Evolutionary conservation across 2,888 invertebrate species (phyloP).

Genomic region (Sturmia bella): DNA sequence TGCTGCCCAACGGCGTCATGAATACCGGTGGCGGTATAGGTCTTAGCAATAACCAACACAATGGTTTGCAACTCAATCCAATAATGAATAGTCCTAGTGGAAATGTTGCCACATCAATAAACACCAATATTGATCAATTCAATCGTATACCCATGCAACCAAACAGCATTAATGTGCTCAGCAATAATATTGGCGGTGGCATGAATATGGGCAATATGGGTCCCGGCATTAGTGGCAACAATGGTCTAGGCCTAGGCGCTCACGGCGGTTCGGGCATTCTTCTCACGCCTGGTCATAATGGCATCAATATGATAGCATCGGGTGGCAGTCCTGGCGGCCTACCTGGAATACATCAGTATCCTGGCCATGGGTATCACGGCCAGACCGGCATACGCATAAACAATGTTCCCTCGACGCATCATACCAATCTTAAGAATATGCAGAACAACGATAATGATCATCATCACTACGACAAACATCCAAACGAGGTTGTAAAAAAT

Average conservation of each 20-base stretch:
- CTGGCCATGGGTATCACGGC: conserved; percentile 73
- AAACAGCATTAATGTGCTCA: conserved; percentile 74
- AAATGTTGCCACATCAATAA: conserved; percentile 78
- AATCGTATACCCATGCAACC: conserved; percentile 81
- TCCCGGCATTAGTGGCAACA: conserved; percentile 59
- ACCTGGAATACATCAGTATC: conserved; percentile 66
- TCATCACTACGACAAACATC: conserved; percentile 92
- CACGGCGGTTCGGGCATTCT: conserved; percentile 74
- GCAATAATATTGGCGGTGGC: conserved; percentile 75
- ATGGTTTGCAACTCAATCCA: conserved; percentile 73
- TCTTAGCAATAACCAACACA: conserved; percentile 69
- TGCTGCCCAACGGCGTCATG: conserved; percentile 71
- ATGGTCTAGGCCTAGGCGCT: conserved; percentile 64
- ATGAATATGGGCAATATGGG: conserved; percentile 61
- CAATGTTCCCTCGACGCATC: conserved; percentile 80
- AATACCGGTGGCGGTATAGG: conserved; percentile 64
- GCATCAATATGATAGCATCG: conserved; percentile 77
- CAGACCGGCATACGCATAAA: conserved; percentile 81
- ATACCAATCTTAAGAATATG: conserved; percentile 77
- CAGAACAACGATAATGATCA: conserved; percentile 75
- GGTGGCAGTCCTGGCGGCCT: conserved; percentile 73
- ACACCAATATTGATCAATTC: conserved; percentile 81
- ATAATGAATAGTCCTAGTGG: conserved; percentile 72
- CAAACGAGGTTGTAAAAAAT: conserved; percentile 96
- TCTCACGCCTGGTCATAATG: conserved; percentile 75